These are phyloP conservation scores for Tichodroma muraria DNA, from an alignment of 2,113 vertebrate species.

Conservation along the genomic window DNA sequence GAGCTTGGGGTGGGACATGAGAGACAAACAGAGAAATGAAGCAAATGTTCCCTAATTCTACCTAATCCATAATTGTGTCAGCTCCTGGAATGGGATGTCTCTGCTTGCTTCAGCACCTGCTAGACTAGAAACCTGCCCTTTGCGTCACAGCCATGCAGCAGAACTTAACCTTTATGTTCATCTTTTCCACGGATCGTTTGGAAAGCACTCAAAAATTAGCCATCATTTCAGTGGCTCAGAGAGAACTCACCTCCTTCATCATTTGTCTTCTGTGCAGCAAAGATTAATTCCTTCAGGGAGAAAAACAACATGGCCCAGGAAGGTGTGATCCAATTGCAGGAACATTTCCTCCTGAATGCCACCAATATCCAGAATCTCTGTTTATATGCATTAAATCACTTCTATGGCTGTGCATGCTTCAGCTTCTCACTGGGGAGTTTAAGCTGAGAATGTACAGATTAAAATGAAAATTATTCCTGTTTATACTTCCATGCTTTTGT, in stretches of 20 bases:
- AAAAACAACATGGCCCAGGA: not conserved
- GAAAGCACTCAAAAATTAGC: conserved; percentile 26
- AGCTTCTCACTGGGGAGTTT: not conserved
- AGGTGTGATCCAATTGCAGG: not conserved
- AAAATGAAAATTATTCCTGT: not conserved
- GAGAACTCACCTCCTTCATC: not conserved
- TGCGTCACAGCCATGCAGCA: not conserved
- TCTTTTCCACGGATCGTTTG: conserved; percentile 31
- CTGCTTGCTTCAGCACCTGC: conserved; percentile 20
- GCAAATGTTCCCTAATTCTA: not conserved
- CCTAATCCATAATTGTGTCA: conserved; percentile 49
- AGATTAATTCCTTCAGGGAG: conserved; percentile 11
- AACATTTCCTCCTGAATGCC: not conserved
- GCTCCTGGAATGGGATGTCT: not conserved
- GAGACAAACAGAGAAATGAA: not conserved
- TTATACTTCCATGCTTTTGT: not conserved
- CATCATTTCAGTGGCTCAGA: not conserved
- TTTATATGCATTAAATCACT: not conserved
- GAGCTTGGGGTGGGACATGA: not conserved
- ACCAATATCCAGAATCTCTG: not conserved
- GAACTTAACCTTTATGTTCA: conserved; percentile 42
- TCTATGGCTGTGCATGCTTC: too few relatives aligned
- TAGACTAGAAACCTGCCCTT: conserved; percentile 48
- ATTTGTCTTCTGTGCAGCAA: not conserved
- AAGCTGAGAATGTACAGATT: not conserved